These are phyloP conservation scores for Gymnorhina tibicen DNA, from an alignment of 2,113 vertebrate genomes.

Conservation along the genomic window DNA sequence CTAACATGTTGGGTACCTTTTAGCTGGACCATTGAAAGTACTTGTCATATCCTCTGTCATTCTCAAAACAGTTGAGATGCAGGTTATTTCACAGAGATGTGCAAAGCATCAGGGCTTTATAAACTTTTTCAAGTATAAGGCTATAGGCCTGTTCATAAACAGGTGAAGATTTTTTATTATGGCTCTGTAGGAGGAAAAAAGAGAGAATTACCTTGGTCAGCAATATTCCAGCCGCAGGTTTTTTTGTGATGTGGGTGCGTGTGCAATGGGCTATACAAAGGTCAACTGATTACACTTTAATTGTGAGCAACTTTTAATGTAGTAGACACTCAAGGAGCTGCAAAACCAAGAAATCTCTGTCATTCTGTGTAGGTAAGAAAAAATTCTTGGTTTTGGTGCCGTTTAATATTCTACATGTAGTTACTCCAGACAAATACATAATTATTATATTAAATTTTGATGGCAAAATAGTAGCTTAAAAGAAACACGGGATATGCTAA, in stretches of 20 bases:
- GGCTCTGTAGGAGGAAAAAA: background rate
- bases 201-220: background rate
- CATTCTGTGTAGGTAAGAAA: background rate
- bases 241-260: background rate
- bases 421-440: background rate
- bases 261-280: background rate
- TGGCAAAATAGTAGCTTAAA: conserved; percentile 39
- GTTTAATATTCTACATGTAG: background rate
- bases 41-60: background rate
- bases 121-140: background rate
- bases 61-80: background rate
- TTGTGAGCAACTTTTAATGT: background rate
- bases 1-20: background rate
- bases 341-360: background rate
- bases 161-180: background rate
- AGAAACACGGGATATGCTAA: background rate
- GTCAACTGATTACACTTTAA: background rate
- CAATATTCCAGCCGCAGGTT: background rate
- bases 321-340: background rate
- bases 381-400: background rate
- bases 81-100: background rate
- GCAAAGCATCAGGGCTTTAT: background rate
- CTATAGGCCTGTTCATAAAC: background rate
- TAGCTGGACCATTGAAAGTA: background rate
- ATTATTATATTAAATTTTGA: conserved; percentile 40